Base-by-base conservation (phyloP, 2,888 invertebrate species). In the Cotesia congregata region DNA sequence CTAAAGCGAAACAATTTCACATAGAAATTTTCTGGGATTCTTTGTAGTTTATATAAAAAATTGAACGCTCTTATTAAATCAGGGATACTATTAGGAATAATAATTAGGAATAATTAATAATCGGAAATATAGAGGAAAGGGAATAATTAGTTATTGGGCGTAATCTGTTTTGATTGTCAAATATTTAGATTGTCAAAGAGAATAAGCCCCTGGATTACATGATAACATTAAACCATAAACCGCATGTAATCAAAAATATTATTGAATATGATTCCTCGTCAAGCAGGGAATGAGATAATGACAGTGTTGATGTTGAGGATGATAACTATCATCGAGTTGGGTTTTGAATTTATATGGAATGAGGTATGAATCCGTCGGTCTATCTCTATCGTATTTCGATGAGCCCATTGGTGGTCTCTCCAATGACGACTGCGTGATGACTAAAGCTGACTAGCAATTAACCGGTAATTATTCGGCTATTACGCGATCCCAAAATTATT, bases 381-480 rank as follows among this genome's bases (percentile, higher is more conserved):
- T 65, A 65, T 7, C 17, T 50, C 50, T 1, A 12, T 6, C 12
- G 67, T 17, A 30, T 70, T 70, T 20, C 50, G 59, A 70, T 70
- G 41, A 50, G 30, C 50, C 50, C 41, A 15, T 20, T 70, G 20
- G 60, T 15, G 70, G 70, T 70, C 41, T 70, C 70, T 70, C 68
- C 41, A 20, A 30, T 70, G 70, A 59, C 70, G 50, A 70, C 60
- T 70, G 70, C 20, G 60, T 59, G 70, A 70, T 59, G 41, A 41
- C 70, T 50, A 65, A 20, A 40, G 59, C 59, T 67, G n/a, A 73
- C 40, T 50, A 59, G 50, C 73, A 73, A 79, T 81, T 80, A 79
- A 81, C 77, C 78, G 67, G 78, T 79, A 78, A 81, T 81, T 80
- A 81, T 81, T 80, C 79, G 77, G 79, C 80, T 78, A 80, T 81